phyloP scores from a whole-genome alignment of 2,797 vertebrate genomes.

The Mormyrops attenuatus region DNA sequence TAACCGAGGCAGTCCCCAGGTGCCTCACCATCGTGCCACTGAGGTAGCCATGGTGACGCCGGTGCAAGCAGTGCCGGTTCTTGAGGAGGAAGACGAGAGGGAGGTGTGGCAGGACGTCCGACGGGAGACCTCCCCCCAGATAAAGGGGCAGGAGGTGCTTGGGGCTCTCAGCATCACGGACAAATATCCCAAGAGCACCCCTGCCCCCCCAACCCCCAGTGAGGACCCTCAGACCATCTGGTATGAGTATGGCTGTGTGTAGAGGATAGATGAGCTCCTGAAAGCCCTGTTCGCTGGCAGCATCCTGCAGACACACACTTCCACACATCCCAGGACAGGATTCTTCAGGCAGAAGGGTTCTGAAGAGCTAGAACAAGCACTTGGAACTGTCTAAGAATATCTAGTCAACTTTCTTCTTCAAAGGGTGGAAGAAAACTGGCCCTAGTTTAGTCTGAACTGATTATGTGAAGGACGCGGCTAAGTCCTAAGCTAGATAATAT shows the following conservation, averaged over 20 bases:
- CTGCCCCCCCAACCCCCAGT: constrained; percentile 70
- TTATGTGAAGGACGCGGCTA: neutral
- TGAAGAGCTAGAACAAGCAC: neutral
- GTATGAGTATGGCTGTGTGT: constrained; percentile 95
- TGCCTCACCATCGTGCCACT: constrained; percentile 48
- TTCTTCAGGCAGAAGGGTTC: neutral
- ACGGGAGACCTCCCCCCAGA: constrained; percentile 14
- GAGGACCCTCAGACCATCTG: constrained; percentile 90
- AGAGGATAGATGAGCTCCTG: constrained; percentile 24
- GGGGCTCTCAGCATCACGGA: constrained; percentile 31
- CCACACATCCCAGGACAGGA: neutral
- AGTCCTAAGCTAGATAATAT: neutral
- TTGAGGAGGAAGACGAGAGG: constrained; percentile 55
- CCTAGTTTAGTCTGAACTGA: neutral
- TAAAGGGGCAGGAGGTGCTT: constrained; percentile 5
- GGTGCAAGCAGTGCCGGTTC: constrained; percentile 57
- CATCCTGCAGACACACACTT: neutral
- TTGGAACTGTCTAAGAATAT: neutral
- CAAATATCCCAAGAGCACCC: constrained; percentile 62
- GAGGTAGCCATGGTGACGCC: constrained; percentile 72
- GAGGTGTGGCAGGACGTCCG: constrained; percentile 33
- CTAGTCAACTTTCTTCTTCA: neutral
- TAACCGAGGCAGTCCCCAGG: constrained; percentile 35
- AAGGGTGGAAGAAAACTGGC: neutral
- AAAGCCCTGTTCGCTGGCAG: neutral